A percentile compares a stretch with the other conserved stretches of the same genome.
Conservation (phyloP, 2,888 invertebrate genomes). For the Tetrapedia diversipes region DNA sequence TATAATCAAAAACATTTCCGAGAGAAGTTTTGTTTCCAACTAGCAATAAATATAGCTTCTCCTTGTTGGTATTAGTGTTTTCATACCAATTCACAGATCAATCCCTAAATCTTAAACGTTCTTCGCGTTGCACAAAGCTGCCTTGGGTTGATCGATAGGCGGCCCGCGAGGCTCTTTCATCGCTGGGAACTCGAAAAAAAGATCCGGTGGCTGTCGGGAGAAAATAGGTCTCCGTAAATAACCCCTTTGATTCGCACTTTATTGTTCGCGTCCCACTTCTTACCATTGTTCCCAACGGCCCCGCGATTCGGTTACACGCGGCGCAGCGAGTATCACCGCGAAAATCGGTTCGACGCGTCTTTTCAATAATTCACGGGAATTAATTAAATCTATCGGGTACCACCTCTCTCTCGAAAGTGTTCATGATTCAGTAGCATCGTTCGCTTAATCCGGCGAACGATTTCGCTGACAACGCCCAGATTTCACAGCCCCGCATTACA, state of each 20-base stretch:
- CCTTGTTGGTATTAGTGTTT: too few species aligned
- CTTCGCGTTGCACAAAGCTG: neutral
- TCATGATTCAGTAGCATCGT: neutral
- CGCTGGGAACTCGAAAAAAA: neutral
- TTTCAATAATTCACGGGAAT: slow-evolving; percentile 13
- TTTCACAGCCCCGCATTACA: neutral
- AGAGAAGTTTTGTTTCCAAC: too few species aligned
- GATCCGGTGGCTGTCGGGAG: neutral
- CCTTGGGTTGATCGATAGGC: slow-evolving; percentile 8
- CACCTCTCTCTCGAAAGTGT: neutral
- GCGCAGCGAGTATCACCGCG: neutral
- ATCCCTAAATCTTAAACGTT: too few species aligned
- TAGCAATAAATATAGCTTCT: too few species aligned
- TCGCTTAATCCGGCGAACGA: slow-evolving; percentile 12
- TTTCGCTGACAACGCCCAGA: slow-evolving; percentile 16
- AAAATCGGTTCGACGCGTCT: neutral
- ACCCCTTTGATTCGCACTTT: slow-evolving; percentile 20
- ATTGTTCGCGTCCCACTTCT: slow-evolving; percentile 31
- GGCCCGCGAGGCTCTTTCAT: neutral
- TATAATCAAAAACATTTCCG: too few species aligned
- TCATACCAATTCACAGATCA: too few species aligned
- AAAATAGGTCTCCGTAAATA: slow-evolving; percentile 29
- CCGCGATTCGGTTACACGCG: neutral
- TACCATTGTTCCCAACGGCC: slow-evolving; percentile 16
- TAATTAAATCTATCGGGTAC: slow-evolving; percentile 3